Conservation (phyloP, 1,140 invertebrate genomes). For the Sarcophaga bullata region DNA sequence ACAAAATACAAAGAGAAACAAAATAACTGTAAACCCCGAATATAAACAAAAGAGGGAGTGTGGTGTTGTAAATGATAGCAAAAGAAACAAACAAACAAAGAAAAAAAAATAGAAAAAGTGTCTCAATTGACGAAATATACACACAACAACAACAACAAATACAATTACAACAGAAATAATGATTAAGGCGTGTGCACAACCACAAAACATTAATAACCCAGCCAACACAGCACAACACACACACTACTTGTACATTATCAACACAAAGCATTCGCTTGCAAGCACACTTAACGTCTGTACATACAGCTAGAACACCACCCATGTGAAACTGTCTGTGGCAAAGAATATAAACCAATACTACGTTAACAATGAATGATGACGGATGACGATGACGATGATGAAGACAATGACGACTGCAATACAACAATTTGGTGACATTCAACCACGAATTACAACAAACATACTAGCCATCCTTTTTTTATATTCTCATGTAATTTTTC, state of each 20-base stretch:
- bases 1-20: neutral
- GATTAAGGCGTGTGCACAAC: constrained; percentile 39
- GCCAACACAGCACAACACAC: no score
- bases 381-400: neutral
- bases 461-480: constrained; percentile 5
- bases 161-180: constrained; percentile 35
- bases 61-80: neutral
- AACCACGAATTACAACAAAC: constrained; percentile 27
- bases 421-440: constrained; percentile 22
- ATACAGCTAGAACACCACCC: neutral
- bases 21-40: neutral
- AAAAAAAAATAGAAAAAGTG: constrained; percentile 20
- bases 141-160: constrained; percentile 20
- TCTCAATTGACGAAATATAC: constrained; percentile 29
- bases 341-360: neutral
- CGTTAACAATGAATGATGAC: no score
- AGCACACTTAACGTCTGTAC: neutral
- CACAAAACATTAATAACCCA: constrained; percentile 37
- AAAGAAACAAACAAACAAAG: neutral
- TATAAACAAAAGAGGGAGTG: neutral
- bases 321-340: neutral
- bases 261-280: no score
- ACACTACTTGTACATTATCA: neutral
- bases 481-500: no score
- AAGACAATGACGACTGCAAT: neutral